Base-by-base conservation (phyloP, 2,888 invertebrate genomes). In the Patella caerulea region DNA sequence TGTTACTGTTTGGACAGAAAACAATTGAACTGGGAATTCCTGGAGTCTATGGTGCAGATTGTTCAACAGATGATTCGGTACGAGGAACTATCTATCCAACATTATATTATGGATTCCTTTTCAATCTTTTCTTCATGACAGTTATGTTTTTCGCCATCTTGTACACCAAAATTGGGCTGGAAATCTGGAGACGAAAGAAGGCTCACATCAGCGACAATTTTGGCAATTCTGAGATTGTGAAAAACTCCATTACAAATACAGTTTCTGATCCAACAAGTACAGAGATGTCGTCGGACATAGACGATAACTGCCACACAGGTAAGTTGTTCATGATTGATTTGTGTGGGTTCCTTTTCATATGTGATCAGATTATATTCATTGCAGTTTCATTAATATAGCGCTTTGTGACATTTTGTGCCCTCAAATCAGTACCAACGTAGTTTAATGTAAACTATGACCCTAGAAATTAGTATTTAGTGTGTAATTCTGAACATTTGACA, bases 11-110 rank as follows among this genome's bases (percentile, higher is more conserved):
- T 77, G 89, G 89, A 4, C 76, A 83, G 72, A 84, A 84, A 65
- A 86, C 84, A 2, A 80, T 84, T 52, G 81, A 84, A 17, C 54
- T 86, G 2, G 82, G 81, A 15, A 73, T 71, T 9, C 83, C 83
- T 0, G 83, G 83, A 12, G 78, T 87, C 4, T 71, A 80, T 11
- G 87, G 86, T 2, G 83, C 85, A 0, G 89, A 89, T 81, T 89
- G 89, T 74, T 87, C 89, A n/a, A 89, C 89, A 0, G 87, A 86
- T 55, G 89, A 89, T 78, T 85, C 85, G 7, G 82, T 88, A 78
- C 79, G 83, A 17, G 82, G 84, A 5, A 88, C 88, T 14, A 81
- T 86, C 71, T 89, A 85, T 75, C 88, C 89, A 11, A 87, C 85
- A 65, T 75, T 88, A 72, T 89, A 88, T 78, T 88, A 88, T 83